Conservation (phyloP, 2,888 invertebrate genomes). For the Polia nebulosa region DNA sequence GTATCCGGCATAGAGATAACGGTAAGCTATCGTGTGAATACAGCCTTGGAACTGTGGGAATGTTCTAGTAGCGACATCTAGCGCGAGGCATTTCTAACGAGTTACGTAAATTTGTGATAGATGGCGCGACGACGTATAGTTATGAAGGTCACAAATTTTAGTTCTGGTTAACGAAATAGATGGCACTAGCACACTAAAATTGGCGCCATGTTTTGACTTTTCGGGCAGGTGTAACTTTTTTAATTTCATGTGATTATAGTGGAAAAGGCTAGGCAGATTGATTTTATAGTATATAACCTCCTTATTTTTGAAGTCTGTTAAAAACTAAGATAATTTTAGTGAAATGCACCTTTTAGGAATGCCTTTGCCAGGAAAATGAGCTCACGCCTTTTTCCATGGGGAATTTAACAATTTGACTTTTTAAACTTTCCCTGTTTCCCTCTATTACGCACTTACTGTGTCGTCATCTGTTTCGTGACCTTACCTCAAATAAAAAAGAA, state of each 20-base stretch:
- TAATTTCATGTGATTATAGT: not conserved
- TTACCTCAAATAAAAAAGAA: too few relatives aligned
- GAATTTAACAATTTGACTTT: too few relatives aligned
- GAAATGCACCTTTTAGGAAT: too few relatives aligned
- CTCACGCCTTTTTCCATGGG: too few relatives aligned
- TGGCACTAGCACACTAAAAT: constrained; percentile 40
- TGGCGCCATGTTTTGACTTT: constrained; percentile 40
- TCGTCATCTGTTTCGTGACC: too few relatives aligned
- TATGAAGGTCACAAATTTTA: constrained; percentile 13
- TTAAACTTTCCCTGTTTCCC: too few relatives aligned
- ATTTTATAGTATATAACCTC: too few relatives aligned
- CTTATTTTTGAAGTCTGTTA: too few relatives aligned
- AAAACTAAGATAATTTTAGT: too few relatives aligned
- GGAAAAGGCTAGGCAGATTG: too few relatives aligned
- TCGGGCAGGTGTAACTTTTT: not conserved
- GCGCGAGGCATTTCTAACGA: constrained; percentile 27
- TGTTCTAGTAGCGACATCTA: constrained; percentile 63
- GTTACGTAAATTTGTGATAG: constrained; percentile 17
- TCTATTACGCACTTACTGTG: too few relatives aligned
- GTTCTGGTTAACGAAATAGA: constrained; percentile 31
- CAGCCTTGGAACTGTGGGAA: constrained; percentile 65
- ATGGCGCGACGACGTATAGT: constrained; percentile 36
- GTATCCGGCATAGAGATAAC: constrained; percentile 60
- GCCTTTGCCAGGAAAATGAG: too few relatives aligned
- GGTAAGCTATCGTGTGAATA: constrained; percentile 65